A percentile compares a stretch with the other conserved stretches of the same genome.
Evolutionary conservation across 2,888 invertebrate species (phyloP).

Genomic region (Meghimatium bilineatum): DNA sequence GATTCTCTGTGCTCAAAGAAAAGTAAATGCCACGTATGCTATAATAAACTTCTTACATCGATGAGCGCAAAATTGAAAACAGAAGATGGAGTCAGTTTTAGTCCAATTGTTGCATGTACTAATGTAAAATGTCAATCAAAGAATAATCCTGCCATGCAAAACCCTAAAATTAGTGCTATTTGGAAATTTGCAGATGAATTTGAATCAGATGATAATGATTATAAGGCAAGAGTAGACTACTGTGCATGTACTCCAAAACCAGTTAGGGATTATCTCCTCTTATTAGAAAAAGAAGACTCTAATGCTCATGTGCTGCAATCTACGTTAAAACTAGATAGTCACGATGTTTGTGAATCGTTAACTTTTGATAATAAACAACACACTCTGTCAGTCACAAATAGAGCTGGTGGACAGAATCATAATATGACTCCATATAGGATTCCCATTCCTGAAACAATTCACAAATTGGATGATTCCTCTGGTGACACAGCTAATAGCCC

Average conservation of each 20-base stretch:
- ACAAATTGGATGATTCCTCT: neutral
- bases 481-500: neutral
- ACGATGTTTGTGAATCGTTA: neutral
- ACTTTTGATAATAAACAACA: neutral
- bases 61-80: neutral
- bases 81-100: neutral
- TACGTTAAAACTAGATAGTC: neutral
- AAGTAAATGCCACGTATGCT: neutral
- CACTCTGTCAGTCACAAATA: neutral
- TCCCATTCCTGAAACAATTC: neutral
- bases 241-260: slow-evolving; percentile 12
- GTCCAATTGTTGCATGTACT: neutral
- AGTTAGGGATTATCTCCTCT: neutral
- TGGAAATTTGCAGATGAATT: neutral
- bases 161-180: neutral
- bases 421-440: neutral
- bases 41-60: neutral
- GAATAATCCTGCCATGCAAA: slow-evolving; percentile 3
- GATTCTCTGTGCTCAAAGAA: neutral
- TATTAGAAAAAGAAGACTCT: neutral
- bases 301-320: too few species aligned
- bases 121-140: slow-evolving; percentile 15
- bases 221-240: neutral
- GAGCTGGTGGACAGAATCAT: neutral
- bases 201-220: slow-evolving; percentile 13